phyloP scores from a whole-genome alignment of 2,113 vertebrate species.

The Hypomesus transpacificus region DNA sequence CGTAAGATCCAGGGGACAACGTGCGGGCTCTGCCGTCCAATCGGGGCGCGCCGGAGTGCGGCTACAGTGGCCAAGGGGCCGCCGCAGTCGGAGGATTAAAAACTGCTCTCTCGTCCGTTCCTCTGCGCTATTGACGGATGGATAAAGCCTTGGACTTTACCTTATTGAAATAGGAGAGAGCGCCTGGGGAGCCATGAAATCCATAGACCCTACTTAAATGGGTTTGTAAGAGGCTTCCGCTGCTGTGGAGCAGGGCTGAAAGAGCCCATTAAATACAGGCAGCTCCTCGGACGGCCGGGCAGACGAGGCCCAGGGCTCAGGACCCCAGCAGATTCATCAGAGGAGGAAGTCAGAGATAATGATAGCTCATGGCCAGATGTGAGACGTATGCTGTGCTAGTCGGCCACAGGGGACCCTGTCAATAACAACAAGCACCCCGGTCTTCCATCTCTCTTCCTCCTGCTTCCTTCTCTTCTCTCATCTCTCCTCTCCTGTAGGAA shows the following conservation, averaged over 20 bases:
- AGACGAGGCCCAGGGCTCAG: constrained; percentile 41
- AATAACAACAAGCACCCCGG: constrained; percentile 45
- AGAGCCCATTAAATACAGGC: constrained; percentile 73
- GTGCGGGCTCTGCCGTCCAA: constrained; percentile 38
- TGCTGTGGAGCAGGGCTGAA: constrained; percentile 64
- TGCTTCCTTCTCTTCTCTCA: constrained; percentile 11
- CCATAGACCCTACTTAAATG: constrained; percentile 75
- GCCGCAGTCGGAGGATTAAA: constrained; percentile 58
- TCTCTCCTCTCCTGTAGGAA: not conserved
- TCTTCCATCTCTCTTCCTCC: constrained; percentile 29
- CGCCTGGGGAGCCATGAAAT: constrained; percentile 75
- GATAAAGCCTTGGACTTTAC: constrained; percentile 74
- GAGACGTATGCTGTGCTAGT: constrained; percentile 51
- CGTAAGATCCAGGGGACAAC: constrained; percentile 58
- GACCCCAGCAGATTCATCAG: constrained; percentile 64
- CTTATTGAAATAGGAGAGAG: constrained; percentile 73
- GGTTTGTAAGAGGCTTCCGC: constrained; percentile 74
- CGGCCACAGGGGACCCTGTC: constrained; percentile 56
- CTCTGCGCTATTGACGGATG: constrained; percentile 70
- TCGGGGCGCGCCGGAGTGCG: constrained; percentile 57
- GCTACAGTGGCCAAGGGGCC: constrained; percentile 62
- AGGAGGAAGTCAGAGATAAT: constrained; percentile 70
- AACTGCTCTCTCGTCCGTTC: constrained; percentile 65
- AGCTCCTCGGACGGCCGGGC: constrained; percentile 43
- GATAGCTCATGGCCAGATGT: constrained; percentile 71